These are phyloP conservation scores for Amphiprion clarkii DNA, from an alignment of 2,797 vertebrate species.

Conservation along the genomic window DNA sequence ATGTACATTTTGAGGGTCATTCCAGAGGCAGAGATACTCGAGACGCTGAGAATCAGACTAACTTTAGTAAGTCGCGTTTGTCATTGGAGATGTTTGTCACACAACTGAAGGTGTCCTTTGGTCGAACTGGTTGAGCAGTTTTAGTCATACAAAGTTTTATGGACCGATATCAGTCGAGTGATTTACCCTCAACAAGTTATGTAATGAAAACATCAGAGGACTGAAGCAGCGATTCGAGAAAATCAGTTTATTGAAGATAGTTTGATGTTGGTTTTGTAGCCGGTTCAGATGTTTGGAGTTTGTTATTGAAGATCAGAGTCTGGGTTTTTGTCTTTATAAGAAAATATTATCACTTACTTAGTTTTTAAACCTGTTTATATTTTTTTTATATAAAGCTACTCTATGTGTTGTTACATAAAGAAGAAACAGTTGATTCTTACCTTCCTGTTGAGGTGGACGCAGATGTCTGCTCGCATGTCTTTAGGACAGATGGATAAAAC, in stretches of 20 bases:
- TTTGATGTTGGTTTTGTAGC: too few species aligned
- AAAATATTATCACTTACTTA: too few species aligned
- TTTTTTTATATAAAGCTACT: too few species aligned
- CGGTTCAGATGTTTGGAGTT: too few species aligned
- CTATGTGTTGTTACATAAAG: too few species aligned
- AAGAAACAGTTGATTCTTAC: slow-evolving; percentile 24
- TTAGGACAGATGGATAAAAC: slow-evolving; percentile 89
- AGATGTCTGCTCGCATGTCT: slow-evolving; percentile 98
- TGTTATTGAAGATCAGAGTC: too few species aligned
- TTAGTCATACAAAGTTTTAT: neutral
- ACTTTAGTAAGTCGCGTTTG: slow-evolving; percentile 4
- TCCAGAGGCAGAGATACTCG: neutral
- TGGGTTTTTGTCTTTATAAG: too few species aligned
- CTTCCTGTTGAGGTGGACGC: slow-evolving; percentile 96
- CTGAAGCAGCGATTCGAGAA: too few species aligned
- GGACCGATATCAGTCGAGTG: neutral
- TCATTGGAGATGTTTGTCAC: slow-evolving; percentile 8
- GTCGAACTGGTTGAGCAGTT: slow-evolving; percentile 7
- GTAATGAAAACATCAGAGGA: too few species aligned
- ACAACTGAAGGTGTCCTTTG: slow-evolving; percentile 31
- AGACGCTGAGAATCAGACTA: neutral
- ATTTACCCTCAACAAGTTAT: too few species aligned
- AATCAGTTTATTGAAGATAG: too few species aligned
- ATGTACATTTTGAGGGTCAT: neutral
- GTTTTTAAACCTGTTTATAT: too few species aligned